These are phyloP conservation scores for Calliopum simillimum DNA, from an alignment of 2,888 invertebrate genomes.

Conservation along the genomic window DNA sequence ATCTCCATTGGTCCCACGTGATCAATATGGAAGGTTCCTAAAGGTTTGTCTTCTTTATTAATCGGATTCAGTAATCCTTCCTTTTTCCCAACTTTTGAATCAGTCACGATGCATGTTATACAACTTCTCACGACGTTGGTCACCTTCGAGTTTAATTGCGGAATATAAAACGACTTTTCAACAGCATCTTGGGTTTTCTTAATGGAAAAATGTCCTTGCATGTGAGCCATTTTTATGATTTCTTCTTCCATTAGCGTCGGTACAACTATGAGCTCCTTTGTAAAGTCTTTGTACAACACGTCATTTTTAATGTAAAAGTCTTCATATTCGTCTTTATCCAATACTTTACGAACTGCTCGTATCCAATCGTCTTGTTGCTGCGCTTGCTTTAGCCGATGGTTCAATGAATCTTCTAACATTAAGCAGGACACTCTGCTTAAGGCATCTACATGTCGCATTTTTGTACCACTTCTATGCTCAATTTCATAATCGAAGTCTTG, in stretches of 20 bases:
- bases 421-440: constrained; percentile 40
- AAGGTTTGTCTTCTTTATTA: constrained; percentile 52
- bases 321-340: constrained; percentile 35
- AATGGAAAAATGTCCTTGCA: constrained; percentile 57
- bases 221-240: constrained; percentile 58
- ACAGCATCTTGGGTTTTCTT: constrained; percentile 51
- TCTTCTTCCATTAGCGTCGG: constrained; percentile 56
- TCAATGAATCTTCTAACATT: constrained; percentile 32
- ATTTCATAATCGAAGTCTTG: constrained; percentile 45
- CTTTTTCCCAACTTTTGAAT: constrained; percentile 53
- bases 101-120: constrained; percentile 35
- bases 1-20: constrained; percentile 57
- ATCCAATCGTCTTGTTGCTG: constrained; percentile 33
- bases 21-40: constrained; percentile 56
- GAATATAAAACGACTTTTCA: constrained; percentile 28
- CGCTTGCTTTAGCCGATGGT: constrained; percentile 34
- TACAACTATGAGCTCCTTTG: constrained; percentile 50
- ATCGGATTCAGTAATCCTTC: constrained; percentile 56
- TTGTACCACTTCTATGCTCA: constrained; percentile 35
- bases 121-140: constrained; percentile 29
- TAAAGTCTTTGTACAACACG: constrained; percentile 37
- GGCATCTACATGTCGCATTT: constrained; percentile 43
- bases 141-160: constrained; percentile 24
- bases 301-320: constrained; percentile 40
- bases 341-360: constrained; percentile 36